Evolutionary conservation across 2,888 invertebrate genomes (phyloP), one percentile per base, ranked within the genome.

Genomic region (Erpobdella octoculata): DNA sequence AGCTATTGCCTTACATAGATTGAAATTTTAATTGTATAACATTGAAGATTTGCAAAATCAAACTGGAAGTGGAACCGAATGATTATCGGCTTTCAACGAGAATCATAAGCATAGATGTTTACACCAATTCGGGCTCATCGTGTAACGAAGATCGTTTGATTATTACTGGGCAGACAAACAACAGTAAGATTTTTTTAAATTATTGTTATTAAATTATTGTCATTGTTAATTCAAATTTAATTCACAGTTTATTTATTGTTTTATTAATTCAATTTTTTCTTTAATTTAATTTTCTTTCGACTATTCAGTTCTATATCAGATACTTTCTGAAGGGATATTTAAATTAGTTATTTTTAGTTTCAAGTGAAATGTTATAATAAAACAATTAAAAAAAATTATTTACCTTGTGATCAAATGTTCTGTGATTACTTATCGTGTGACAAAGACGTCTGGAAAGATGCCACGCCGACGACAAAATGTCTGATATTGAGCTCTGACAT

Each of bases 51-150:
- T 62, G 62, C 35, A 62, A 12, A 18, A 0, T 62, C n/a, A 33
- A 9, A 35, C 62, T 62, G 62, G 33, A 62, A 35, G 35, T 35
- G n/a, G 35, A 62, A n/a, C 21, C 28, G 62, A 62, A 62, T 33
- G 5, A 62, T n/a, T 18, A 62, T 9, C 62, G 62, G n/a, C n/a
- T 62, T 18, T 33, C 62, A 6, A 62, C 31, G 28, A 62, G 62
- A 62, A 33, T 62, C 15, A 33, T 62, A 62, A 33, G n/a, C 33
- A 35, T 62, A n/a, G 62, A 62, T 3, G 33, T 62, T 35, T 62
- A 4, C 25, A 9, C 5, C 31, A 33, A 1, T 31, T 28, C 21
- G 31, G 1, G 12, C 9, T 18, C 4, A 31, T 35, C 12, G 46
- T 41, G 46, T 41, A 41, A 31, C 33, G 4, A 33, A 1, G 62